phyloP scores from a whole-genome alignment of 2,888 invertebrate genomes.

The Seira sanloemensis region DNA sequence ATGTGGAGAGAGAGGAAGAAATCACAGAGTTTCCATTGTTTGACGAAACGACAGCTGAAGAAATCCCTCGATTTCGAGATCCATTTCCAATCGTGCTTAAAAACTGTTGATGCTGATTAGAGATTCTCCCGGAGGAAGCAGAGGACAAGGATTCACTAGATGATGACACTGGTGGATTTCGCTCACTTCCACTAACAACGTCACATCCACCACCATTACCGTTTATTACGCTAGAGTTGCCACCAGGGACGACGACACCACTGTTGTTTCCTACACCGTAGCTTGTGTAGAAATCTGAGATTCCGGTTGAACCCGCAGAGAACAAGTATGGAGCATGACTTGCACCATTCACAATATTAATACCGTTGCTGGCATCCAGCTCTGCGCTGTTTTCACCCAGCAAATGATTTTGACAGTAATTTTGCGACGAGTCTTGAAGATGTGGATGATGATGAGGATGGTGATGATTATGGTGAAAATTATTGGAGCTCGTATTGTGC shows the following conservation, averaged over 20 bases:
- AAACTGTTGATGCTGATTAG: slow-evolving; percentile 27
- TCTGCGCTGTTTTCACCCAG: slow-evolving; percentile 30
- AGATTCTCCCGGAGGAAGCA: slow-evolving; percentile 46
- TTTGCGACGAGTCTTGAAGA: slow-evolving; percentile 21
- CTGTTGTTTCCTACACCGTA: slow-evolving; percentile 11
- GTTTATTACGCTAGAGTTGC: slow-evolving; percentile 22
- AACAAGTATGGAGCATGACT: slow-evolving; percentile 25
- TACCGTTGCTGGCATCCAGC: slow-evolving; percentile 27
- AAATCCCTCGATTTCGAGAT: slow-evolving; percentile 43
- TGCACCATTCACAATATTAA: slow-evolving; percentile 33
- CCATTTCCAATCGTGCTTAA: slow-evolving; percentile 32
- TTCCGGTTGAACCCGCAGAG: slow-evolving; percentile 34
- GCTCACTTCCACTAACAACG: slow-evolving; percentile 23
- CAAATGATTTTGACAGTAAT: slow-evolving; percentile 38
- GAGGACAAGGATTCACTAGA: slow-evolving; percentile 38
- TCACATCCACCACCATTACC: slow-evolving; percentile 27
- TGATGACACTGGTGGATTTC: slow-evolving; percentile 41
- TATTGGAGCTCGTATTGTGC: slow-evolving; percentile 28
- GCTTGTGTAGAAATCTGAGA: slow-evolving; percentile 46
- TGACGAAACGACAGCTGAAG: slow-evolving; percentile 29
- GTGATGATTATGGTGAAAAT: slow-evolving; percentile 53
- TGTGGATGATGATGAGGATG: slow-evolving; percentile 30
- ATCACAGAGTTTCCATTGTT: slow-evolving; percentile 39
- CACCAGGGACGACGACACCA: slow-evolving; percentile 1
- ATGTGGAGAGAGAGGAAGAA: slow-evolving; percentile 31